Percentiles rank a stretch among this genome's conserved stretches.
Conservation (phyloP, 2,888 invertebrate species). For the Actias luna region DNA sequence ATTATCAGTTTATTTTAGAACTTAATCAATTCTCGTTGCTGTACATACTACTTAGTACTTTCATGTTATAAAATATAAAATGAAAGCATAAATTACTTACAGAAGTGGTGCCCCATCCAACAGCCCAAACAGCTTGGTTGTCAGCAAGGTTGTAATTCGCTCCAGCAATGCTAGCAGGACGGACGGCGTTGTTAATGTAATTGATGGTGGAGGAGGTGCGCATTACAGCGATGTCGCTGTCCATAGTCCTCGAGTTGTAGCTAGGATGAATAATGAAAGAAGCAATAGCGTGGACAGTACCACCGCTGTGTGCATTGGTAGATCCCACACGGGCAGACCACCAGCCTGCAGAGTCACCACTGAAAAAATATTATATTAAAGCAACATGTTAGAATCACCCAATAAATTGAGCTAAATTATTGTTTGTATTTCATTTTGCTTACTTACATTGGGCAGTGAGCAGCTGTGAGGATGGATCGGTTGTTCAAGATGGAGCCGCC, state of each 20-base stretch:
- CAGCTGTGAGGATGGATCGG: constrained; percentile 45
- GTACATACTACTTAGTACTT: no score
- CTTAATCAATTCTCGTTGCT: no score
- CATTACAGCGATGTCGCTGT: constrained; percentile 55
- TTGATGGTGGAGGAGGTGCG: constrained; percentile 33
- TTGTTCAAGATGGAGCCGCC: constrained; percentile 45
- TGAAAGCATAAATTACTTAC: constrained; percentile 34
- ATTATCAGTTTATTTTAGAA: no score
- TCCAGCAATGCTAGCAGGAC: constrained; percentile 41
- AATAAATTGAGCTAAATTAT: neutral
- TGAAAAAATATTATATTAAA: constrained; percentile 25
- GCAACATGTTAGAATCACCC: neutral
- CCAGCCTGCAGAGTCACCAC: constrained; percentile 31
- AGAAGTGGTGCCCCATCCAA: constrained; percentile 62
- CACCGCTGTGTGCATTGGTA: constrained; percentile 48
- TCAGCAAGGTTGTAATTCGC: constrained; percentile 43
- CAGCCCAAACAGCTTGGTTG: constrained; percentile 45
- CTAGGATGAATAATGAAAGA: constrained; percentile 42
- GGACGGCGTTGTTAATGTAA: constrained; percentile 28
- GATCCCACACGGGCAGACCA: constrained; percentile 55
- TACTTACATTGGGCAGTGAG: constrained; percentile 45
- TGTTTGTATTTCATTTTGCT: neutral
- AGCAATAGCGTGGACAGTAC: constrained; percentile 30
- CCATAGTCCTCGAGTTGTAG: constrained; percentile 40
- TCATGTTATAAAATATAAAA: neutral